Evolutionary conservation across 2,797 vertebrate species (phyloP), one percentile per base, ranked within the genome.

Genomic region (Spondyliosoma cantharus): DNA sequence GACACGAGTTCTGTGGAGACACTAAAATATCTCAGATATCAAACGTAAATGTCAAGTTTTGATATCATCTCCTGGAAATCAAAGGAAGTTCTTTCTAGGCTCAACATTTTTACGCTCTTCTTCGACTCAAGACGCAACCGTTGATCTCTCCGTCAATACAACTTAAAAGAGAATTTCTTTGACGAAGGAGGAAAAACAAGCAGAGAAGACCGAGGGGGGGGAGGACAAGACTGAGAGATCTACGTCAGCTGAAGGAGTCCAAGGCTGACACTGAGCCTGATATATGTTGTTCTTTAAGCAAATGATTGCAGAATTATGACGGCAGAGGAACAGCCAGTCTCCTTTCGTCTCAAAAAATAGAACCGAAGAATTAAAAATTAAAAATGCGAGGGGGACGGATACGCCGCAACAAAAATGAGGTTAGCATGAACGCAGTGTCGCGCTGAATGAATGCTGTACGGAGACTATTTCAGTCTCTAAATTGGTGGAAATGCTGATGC

Each of bases 101-200:
- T 66, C 45, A 69, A 75, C 73, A 74, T 82, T 85, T 79, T 79
- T 53, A 27, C 29, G n/a, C 59, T 67, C 24, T 46, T 69, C 68
- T 72, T 82, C 17, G 74, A 46, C 14, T 74, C 53, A 45, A 45
- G 69, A 81, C 81, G 76, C 60, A 68, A 43, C 59, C 63, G 79
- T 54, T 72, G 42, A 71, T 67, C 74, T 65, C 65, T 32, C 25
- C 45, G 79, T 80, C 65, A 77, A 46, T 57, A n/a, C 76, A 71
- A 72, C 64, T 57, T 62, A 52, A 84, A 85, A 78, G 53, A 73
- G 53, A 64, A 52, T 19, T n/a, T 42, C 37, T 81, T 70, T 87
- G 76, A 62, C 12, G 19, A 68, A 43, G 54, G 62, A 82, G 81
- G 60, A 64, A 77, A 77, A 84, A 57, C 43, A 61, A 71, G 24